These are phyloP conservation scores for Oreotrochilus melanogaster DNA, from an alignment of 2,113 vertebrate species.

Conservation along the genomic window DNA sequence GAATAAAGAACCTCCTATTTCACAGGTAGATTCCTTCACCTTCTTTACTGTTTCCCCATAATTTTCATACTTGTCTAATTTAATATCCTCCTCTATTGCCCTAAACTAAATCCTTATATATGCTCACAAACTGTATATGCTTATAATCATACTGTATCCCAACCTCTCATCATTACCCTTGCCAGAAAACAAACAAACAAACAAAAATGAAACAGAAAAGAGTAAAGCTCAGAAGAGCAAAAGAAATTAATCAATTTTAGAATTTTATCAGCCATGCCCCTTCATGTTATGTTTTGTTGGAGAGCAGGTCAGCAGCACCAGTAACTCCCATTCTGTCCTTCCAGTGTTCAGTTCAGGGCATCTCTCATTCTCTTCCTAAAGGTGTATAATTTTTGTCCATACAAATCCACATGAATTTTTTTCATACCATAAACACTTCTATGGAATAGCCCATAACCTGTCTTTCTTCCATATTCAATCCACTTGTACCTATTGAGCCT, in stretches of 20 bases:
- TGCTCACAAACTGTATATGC: neutral
- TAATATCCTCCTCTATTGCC: neutral
- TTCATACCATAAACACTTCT: neutral
- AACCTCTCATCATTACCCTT: neutral
- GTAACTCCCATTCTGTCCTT: neutral
- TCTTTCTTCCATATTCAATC: neutral
- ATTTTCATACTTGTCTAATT: conserved; percentile 45
- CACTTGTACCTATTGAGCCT: neutral
- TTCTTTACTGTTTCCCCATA: neutral
- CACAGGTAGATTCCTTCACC: neutral
- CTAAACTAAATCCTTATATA: neutral
- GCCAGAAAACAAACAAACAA: neutral
- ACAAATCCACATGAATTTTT: neutral
- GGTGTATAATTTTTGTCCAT: neutral
- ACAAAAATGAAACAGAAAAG: neutral
- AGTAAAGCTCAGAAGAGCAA: neutral
- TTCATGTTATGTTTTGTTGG: neutral
- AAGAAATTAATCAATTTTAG: neutral
- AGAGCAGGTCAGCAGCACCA: neutral
- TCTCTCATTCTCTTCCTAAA: neutral
- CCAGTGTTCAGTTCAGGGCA: neutral
- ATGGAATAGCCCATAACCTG: neutral
- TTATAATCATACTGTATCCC: neutral
- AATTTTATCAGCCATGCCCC: neutral
- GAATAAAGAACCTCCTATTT: neutral